These are phyloP conservation scores for Lasioglossum lativentre DNA, from an alignment of 2,888 invertebrate genomes.

Conservation along the genomic window DNA sequence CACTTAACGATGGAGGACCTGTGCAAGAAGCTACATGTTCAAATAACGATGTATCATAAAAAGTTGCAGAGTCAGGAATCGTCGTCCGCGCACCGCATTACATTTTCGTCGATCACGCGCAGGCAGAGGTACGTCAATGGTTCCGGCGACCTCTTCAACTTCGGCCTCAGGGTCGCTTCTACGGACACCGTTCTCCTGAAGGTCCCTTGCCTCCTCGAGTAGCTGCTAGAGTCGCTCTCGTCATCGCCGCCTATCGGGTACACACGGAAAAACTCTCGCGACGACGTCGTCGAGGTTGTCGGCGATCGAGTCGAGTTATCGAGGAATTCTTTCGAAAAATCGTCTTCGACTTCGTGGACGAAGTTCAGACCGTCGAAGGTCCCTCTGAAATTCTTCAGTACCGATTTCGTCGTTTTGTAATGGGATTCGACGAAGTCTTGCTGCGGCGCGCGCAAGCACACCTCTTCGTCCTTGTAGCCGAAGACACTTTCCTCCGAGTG, in stretches of 20 bases:
- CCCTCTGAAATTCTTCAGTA: constrained; percentile 24
- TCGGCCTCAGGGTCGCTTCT: constrained; percentile 50
- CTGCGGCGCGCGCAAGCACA: constrained; percentile 13
- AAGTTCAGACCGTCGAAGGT: background rate
- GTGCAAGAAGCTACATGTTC: background rate
- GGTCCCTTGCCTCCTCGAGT: constrained; percentile 42
- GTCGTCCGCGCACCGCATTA: constrained; percentile 78
- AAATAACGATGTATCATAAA: background rate
- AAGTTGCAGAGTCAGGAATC: background rate
- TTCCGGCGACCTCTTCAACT: constrained; percentile 51
- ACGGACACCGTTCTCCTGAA: constrained; percentile 31
- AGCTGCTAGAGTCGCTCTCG: background rate
- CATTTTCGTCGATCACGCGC: constrained; percentile 86
- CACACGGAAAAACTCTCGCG: constrained; percentile 3
- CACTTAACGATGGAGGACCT: background rate
- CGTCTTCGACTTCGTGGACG: background rate
- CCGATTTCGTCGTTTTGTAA: constrained; percentile 49
- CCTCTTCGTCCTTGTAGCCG: constrained; percentile 35
- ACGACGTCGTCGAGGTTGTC: background rate
- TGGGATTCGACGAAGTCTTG: constrained; percentile 26
- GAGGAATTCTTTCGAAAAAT: constrained; percentile 2
- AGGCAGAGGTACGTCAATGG: constrained; percentile 84
- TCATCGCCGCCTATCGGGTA: background rate
- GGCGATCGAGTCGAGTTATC: background rate
- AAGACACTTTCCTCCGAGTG: constrained; percentile 46